These are phyloP conservation scores for Papio anubis DNA, from an alignment of 2,113 vertebrate species.

Conservation along the genomic window DNA sequence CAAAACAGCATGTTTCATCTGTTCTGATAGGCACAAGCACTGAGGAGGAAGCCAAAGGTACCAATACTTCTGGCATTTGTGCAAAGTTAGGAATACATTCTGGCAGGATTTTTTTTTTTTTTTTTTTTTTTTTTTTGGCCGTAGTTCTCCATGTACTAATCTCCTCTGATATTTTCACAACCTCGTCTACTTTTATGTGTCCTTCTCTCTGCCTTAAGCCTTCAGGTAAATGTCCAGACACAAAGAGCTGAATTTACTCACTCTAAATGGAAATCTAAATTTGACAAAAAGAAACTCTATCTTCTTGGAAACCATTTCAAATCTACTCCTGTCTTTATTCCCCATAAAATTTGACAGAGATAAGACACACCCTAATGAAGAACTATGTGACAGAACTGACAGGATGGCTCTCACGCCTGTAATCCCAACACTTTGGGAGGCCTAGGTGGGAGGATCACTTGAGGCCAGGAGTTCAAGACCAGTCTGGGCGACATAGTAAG, in stretches of 20 bases:
- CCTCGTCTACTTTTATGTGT: neutral
- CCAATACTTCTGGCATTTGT: neutral
- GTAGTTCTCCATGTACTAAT: neutral
- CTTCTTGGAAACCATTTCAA: neutral
- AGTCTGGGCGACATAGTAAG: neutral
- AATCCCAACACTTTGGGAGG: neutral
- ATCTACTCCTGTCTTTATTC: neutral
- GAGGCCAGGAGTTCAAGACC: neutral
- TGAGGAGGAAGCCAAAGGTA: neutral
- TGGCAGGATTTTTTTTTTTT: neutral
- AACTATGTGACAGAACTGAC: neutral
- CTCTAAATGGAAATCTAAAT: neutral
- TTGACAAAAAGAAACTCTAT: neutral
- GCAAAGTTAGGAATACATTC: neutral
- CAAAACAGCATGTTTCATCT: conserved; percentile 17
- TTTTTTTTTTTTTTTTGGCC: neutral
- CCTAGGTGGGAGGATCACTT: neutral
- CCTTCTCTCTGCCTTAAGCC: neutral
- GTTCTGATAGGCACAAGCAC: neutral
- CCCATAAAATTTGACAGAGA: neutral
- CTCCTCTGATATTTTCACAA: neutral
- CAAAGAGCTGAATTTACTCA: neutral
- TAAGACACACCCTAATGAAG: neutral
- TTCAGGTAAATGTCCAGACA: neutral
- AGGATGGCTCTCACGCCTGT: neutral